Base-by-base conservation (phyloP, 1,140 invertebrate species). In the Thereuonema tuberculata region DNA sequence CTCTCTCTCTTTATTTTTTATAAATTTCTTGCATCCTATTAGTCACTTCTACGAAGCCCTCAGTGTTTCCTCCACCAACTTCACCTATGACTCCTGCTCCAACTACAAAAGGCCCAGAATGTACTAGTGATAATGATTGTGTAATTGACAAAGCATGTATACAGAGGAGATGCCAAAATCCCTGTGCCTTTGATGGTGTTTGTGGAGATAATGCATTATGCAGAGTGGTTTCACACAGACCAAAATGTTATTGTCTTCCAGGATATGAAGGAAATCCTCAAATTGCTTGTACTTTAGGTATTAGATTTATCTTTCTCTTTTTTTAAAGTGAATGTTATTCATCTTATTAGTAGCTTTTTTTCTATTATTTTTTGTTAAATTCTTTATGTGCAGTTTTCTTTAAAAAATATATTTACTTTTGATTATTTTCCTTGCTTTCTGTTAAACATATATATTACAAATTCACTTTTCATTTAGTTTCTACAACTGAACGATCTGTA, bases 131-230 rank as follows among this genome's bases (percentile, higher is more conserved):
- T 80, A 80, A 81, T 77, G 88, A 92, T 76, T 94, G 91, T 78
- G 82, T 87, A 62, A 84, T 85, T 75, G 87, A 92, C 75, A 87
- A 89, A 78, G 86, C 87, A 71, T 94, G 91, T 80, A 82, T 90
- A 74, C 84, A 86, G 75, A 80, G 81, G 70, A 78, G 84, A 73
- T 94, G 91, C 74, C 80, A 88, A 74, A 88, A 94, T 76, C 90
- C 89, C 64, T 94, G 91, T 77, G 83, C 81, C 66, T 77, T 92
- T 65, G 82, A 86, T 65, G 89, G 84, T 65, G 85, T 85, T 61
- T 94, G 90, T 74, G 90, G 91, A 61, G 79, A 84, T 64, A 92
- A 93, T 75, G 89, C 91, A 47, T 76, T 92, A 29, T 95, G 91
- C 72, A 81, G 81, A 65, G 84, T 88, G 46, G 80, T 90, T 54